Evolutionary conservation across 2,113 vertebrate species (phyloP).

Genomic region (Heterochromis multidens): DNA sequence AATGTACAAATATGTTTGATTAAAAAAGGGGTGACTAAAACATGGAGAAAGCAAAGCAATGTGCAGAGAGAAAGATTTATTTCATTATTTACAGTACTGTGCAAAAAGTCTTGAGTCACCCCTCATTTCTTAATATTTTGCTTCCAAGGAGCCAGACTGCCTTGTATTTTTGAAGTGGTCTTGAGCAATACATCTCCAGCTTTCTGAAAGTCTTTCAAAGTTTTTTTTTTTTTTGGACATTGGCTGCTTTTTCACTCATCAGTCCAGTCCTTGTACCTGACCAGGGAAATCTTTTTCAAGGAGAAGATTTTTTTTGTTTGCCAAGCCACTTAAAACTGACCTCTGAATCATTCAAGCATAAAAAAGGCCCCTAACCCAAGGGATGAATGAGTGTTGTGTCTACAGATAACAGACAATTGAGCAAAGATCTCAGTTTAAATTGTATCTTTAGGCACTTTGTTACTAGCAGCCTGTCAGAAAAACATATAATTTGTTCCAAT

Average conservation of each 20-base stretch:
- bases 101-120: neutral
- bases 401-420: neutral
- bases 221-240: neutral
- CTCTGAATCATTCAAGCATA: neutral
- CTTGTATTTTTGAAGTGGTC: neutral
- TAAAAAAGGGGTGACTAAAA: neutral
- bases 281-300: no score
- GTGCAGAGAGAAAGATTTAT: neutral
- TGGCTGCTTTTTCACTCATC: neutral
- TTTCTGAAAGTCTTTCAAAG: neutral
- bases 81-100: neutral
- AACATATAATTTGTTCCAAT: neutral
- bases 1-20: neutral
- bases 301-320: neutral
- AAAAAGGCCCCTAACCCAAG: neutral
- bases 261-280: no score
- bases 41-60: neutral
- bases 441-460: neutral
- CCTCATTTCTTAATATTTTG: neutral
- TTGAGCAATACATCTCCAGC: rapidly evolving
- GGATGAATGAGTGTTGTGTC: neutral
- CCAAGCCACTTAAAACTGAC: neutral
- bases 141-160: neutral
- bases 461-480: neutral
- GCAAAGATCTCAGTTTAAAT: neutral